Base-by-base conservation (phyloP, 2,888 invertebrate genomes). In the Mythimna vitellina region DNA sequence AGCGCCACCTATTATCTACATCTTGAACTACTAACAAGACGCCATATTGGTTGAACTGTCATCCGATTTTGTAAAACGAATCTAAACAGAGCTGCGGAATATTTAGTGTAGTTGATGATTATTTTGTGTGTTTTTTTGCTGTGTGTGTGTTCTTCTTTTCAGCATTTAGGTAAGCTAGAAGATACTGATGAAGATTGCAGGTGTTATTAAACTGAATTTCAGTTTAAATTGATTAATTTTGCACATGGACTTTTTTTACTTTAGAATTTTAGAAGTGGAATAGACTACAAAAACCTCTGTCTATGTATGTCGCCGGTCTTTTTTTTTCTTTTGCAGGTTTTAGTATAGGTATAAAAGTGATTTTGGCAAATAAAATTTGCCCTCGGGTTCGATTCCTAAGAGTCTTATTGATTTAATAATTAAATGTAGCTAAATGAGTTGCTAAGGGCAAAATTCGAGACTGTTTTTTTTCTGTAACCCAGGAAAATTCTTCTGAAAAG, bases 61-160 rank as follows among this genome's bases (percentile, higher is more conserved):
- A 76, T 77, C 29, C 9, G 38, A 57, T 62, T 32, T 74, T 81
- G 81, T 29, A 71, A 83, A 73, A 65, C 63, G 84, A 80, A 80
- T 62, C 29, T 62, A 22, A 3, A 72, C 65, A 83, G 82, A 81
- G 82, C 82, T 46, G 5, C 22, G 51, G 20, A 53, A 14, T 49
- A 57, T 3, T 42, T 46, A n/a, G n/a, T 49, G 20, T 70, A 35
- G 22, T 61, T 58, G 25, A 14, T 49, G 49, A 12, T 70, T 65
- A 3, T 25, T 1, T 61, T 66, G 49, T 58, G 58, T 82, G 4
- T 20, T 22, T 73, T 32, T 73, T 65, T 56, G 5, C 7, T 29
- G 57, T 67, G 46, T 73, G 46, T 73, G 56, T 83, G 72, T 76
- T 57, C 32, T 54, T 66, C 56, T 46, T 80, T 83, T 22, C 67